phyloP scores from a whole-genome alignment of 92 coral and sea anemone genomes.

The Micromussa lordhowensis region DNA sequence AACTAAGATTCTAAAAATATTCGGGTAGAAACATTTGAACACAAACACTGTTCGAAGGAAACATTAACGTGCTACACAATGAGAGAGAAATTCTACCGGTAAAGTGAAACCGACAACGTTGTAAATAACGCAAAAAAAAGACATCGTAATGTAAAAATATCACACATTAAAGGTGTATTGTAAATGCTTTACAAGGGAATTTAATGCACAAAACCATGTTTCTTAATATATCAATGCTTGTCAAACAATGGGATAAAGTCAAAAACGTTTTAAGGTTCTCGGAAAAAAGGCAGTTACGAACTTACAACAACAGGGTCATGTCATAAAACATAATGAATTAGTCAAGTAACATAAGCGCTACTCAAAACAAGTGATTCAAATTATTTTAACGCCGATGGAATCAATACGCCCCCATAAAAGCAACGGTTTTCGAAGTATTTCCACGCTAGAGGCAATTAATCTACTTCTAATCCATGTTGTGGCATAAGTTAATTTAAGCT shows the following conservation, averaged over 20 bases:
- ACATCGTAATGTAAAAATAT: constrained; percentile 11
- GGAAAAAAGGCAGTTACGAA: constrained; percentile 27
- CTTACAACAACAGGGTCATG: constrained; percentile 41
- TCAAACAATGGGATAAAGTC: constrained; percentile 27
- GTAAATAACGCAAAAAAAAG: constrained; percentile 18
- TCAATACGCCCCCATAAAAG: constrained; percentile 32
- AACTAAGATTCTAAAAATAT: not conserved
- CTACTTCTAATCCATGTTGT: constrained; percentile 18
- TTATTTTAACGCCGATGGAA: constrained; percentile 9
- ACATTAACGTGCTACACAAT: not conserved
- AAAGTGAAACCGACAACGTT: not conserved
- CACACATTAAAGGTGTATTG: constrained; percentile 18
- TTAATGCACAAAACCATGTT: constrained; percentile 12
- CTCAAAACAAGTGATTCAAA: constrained; percentile 46
- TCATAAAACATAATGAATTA: constrained; percentile 33
- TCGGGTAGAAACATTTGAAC: not conserved
- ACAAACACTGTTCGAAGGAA: not conserved
- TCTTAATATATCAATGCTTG: constrained; percentile 13
- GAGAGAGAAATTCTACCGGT: not conserved
- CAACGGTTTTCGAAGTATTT: not conserved
- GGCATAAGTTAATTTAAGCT: constrained; percentile 1
- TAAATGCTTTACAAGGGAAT: constrained; percentile 2
- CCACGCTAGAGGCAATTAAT: constrained; percentile 18
- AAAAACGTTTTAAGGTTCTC: constrained; percentile 12
- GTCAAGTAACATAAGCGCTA: constrained; percentile 39